Evolutionary conservation across 2,797 vertebrate genomes (phyloP).

Genomic region (Discoglossus pictus): DNA sequence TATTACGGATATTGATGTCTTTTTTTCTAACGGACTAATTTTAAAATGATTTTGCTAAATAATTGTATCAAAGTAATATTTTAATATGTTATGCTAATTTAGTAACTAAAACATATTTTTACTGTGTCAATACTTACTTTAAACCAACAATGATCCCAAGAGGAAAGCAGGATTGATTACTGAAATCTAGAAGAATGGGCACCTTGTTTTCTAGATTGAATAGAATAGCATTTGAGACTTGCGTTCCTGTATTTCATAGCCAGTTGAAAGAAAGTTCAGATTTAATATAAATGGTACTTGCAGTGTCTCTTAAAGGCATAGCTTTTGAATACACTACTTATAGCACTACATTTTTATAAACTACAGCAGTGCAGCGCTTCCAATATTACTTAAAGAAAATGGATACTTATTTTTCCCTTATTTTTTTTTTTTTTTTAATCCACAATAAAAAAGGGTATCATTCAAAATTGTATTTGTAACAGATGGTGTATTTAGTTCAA

Average conservation of each 20-base stretch:
- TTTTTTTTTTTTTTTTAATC: too few species aligned
- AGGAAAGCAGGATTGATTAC: slow-evolving; percentile 44
- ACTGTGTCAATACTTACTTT: slow-evolving; percentile 40
- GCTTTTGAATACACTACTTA: too few species aligned
- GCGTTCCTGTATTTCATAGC: slow-evolving; percentile 17
- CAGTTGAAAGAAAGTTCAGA: slow-evolving; percentile 39
- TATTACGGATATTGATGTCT: too few species aligned
- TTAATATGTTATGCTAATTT: slow-evolving; percentile 6
- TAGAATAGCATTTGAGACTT: slow-evolving; percentile 43
- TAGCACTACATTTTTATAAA: too few species aligned
- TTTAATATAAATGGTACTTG: slow-evolving; percentile 6
- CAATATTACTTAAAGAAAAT: too few species aligned
- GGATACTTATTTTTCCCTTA: too few species aligned
- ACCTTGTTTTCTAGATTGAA: slow-evolving; percentile 42
- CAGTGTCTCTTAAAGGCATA: not conserved
- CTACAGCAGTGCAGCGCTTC: too few species aligned
- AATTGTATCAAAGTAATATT: not conserved
- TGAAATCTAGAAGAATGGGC: slow-evolving; percentile 39
- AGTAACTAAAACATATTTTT: slow-evolving; percentile 43
- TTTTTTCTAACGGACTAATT: too few species aligned
- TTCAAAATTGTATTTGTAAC: too few species aligned
- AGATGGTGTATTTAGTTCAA: too few species aligned
- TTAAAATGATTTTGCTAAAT: not conserved
- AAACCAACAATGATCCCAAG: slow-evolving; percentile 40
- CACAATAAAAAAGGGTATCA: too few species aligned